Evolutionary conservation across 2,888 invertebrate species (phyloP).

Genomic region (Fragum fragum): DNA sequence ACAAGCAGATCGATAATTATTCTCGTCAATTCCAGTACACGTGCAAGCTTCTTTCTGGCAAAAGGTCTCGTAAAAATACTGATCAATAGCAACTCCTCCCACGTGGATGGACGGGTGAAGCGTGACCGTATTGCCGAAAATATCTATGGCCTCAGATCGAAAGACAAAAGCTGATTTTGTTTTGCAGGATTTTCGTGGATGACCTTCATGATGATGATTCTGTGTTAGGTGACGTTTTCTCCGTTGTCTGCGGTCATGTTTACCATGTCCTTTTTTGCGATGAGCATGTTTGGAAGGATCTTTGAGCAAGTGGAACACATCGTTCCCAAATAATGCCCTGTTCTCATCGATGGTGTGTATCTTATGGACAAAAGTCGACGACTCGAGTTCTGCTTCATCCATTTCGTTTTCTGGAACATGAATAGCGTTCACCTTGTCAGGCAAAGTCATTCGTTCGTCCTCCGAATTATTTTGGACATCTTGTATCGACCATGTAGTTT

Average conservation of each 20-base stretch:
- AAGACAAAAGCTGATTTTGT: conserved; percentile 12
- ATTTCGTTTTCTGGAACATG: no score
- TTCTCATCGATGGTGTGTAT: no score
- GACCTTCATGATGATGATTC: neutral
- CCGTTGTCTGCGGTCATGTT: neutral
- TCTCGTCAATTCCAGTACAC: conserved; percentile 34
- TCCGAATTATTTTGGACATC: no score
- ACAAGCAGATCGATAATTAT: conserved; percentile 21
- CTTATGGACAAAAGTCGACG: no score
- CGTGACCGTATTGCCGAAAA: conserved; percentile 21
- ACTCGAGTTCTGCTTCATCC: no score
- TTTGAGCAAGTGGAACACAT: neutral
- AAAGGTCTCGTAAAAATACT: conserved; percentile 37
- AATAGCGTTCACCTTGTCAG: no score
- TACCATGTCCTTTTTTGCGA: neutral
- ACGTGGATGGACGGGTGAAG: conserved; percentile 28
- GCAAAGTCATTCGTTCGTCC: no score
- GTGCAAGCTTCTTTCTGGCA: conserved; percentile 33
- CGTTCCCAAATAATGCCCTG: neutral
- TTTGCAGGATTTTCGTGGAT: neutral
- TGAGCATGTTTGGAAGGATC: neutral
- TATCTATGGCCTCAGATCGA: conserved; percentile 10
- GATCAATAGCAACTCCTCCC: conserved; percentile 25
- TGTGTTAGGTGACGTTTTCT: neutral
- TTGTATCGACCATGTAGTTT: no score